These are phyloP conservation scores for Rhadinocentrus ornatus DNA, from an alignment of 2,797 vertebrate genomes.

Conservation along the genomic window DNA sequence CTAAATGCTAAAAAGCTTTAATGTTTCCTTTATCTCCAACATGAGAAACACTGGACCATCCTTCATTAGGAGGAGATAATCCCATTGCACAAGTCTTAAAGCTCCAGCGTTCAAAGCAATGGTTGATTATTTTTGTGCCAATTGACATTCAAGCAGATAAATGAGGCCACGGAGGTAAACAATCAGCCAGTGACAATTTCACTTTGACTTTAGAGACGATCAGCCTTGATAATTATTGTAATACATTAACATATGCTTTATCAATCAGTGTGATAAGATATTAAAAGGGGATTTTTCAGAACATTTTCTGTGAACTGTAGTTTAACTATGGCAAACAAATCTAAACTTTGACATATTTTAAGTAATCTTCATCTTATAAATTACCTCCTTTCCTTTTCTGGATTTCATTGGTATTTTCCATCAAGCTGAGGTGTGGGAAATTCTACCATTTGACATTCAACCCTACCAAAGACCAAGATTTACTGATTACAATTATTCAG, in stretches of 20 bases:
- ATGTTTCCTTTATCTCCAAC: neutral
- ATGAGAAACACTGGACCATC: neutral
- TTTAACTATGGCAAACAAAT: no score
- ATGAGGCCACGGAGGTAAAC: neutral
- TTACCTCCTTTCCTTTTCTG: no score
- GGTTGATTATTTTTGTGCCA: neutral
- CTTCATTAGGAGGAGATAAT: neutral
- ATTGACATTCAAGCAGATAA: neutral
- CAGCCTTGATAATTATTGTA: neutral
- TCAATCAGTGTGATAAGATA: neutral
- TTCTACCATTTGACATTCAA: no score
- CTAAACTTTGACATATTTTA: no score
- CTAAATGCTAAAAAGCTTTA: neutral
- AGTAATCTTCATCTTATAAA: no score
- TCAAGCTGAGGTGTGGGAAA: no score
- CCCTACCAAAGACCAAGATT: no score
- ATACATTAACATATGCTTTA: neutral
- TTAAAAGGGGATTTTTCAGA: no score
- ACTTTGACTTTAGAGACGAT: neutral
- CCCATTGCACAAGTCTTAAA: neutral
- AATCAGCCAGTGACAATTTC: neutral
- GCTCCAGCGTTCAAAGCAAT: neutral
- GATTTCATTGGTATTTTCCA: no score
- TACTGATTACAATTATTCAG: no score
- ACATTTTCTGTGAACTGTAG: no score